phyloP scores from a whole-genome alignment of 2,888 invertebrate genomes.

The Lepidonotus clava region DNA sequence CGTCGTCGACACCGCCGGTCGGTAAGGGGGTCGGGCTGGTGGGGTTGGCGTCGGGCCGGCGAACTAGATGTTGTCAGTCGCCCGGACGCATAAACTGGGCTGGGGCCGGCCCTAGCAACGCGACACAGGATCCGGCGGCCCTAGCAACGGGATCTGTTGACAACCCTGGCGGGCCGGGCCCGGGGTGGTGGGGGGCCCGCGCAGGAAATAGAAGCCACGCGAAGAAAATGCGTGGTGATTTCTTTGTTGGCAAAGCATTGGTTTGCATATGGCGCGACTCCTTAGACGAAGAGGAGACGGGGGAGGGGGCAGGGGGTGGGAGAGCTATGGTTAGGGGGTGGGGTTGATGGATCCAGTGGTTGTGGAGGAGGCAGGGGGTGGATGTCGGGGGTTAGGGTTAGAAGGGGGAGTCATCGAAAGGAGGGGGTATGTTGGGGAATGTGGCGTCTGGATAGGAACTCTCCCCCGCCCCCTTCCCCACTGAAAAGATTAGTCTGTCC shows the following conservation, averaged over 20 bases:
- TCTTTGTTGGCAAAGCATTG: conserved; percentile 36
- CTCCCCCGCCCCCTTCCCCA: not conserved
- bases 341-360: not conserved
- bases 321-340: not conserved
- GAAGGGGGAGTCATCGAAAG: not conserved
- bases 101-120: not conserved
- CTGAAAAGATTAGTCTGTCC: too few relatives aligned
- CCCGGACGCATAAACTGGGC: not conserved
- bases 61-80: not conserved
- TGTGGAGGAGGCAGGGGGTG: not conserved
- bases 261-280: conserved; percentile 34
- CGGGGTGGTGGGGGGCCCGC: not conserved
- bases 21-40: too few relatives aligned
- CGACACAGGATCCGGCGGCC: conserved; percentile 21
- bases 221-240: conserved; percentile 15
- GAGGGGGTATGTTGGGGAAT: not conserved
- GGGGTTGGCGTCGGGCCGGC: not conserved
- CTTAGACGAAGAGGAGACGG: not conserved
- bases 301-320: too few relatives aligned
- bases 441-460: not conserved
- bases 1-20: too few relatives aligned
- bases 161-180: not conserved
- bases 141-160: conserved; percentile 43
- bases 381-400: not conserved
- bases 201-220: not conserved